These are phyloP conservation scores for Cryptocephalus moraei DNA, from an alignment of 2,888 invertebrate genomes.

Conservation along the genomic window DNA sequence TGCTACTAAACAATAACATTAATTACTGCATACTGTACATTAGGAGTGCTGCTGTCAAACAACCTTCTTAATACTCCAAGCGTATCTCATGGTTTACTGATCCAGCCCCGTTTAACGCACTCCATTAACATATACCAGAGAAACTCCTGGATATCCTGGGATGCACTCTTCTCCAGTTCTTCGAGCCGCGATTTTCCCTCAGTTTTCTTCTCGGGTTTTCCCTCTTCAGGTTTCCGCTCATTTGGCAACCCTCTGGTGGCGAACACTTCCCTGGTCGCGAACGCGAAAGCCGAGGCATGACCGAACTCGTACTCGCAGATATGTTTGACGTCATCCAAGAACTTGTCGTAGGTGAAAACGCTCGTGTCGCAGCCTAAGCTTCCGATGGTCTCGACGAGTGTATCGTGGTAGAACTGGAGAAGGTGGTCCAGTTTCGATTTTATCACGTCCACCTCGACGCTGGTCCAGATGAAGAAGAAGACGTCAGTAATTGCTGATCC, in stretches of 20 bases:
- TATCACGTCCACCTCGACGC: conserved; percentile 34
- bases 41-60: no score
- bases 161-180: conserved; percentile 9
- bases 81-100: no score
- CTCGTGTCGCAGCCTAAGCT: no score
- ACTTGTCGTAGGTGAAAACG: no score
- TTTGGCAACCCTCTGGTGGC: conserved; percentile 4
- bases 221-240: conserved; percentile 11
- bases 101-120: conserved; percentile 19
- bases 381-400: conserved; percentile 32
- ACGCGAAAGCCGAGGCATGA: conserved; percentile 35
- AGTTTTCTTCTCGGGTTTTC: no score
- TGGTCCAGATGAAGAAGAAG: conserved; percentile 43
- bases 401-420: conserved; percentile 39
- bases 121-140: conserved; percentile 14
- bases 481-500: conserved; percentile 43
- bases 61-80: no score
- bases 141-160: conserved; percentile 14
- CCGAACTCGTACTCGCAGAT: conserved; percentile 32
- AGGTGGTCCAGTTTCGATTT: conserved; percentile 37
- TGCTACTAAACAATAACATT: no score
- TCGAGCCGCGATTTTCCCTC: no score
- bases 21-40: no score
- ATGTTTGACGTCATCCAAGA: conserved; percentile 29
- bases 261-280: not conserved